These are phyloP conservation scores for Clarias magur DNA, from an alignment of 2,113 vertebrate species.

Conservation along the genomic window DNA sequence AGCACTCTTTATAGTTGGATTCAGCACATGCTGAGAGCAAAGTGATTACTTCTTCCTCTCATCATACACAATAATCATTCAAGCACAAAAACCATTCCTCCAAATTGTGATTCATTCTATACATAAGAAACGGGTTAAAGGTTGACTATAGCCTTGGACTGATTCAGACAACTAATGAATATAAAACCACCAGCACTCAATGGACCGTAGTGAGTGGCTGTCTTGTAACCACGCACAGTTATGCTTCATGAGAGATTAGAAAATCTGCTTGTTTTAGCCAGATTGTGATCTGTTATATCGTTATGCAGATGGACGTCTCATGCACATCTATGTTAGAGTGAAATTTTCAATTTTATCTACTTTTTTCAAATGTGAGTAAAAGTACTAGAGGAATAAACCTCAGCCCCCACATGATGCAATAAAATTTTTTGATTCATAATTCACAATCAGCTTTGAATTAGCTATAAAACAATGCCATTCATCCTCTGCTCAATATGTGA, in stretches of 20 bases:
- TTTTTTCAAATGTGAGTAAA: neutral
- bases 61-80: conserved; percentile 3
- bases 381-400: neutral
- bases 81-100: neutral
- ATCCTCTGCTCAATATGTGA: neutral
- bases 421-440: neutral
- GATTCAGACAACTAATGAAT: neutral
- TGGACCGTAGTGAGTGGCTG: neutral
- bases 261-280: neutral
- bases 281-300: neutral
- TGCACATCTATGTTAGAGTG: neutral
- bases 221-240: neutral
- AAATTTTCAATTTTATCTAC: neutral
- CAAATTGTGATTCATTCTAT: neutral
- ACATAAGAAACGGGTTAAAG: neutral
- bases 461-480: neutral
- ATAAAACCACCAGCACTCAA: neutral
- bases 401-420: neutral
- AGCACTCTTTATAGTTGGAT: neutral
- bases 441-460: neutral
- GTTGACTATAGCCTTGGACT: neutral
- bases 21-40: neutral
- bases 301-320: neutral
- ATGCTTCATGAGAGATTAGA: neutral
- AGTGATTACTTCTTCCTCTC: neutral